Conservation (phyloP, 1,140 invertebrate genomes). For the Drosophila trapezifrons region DNA sequence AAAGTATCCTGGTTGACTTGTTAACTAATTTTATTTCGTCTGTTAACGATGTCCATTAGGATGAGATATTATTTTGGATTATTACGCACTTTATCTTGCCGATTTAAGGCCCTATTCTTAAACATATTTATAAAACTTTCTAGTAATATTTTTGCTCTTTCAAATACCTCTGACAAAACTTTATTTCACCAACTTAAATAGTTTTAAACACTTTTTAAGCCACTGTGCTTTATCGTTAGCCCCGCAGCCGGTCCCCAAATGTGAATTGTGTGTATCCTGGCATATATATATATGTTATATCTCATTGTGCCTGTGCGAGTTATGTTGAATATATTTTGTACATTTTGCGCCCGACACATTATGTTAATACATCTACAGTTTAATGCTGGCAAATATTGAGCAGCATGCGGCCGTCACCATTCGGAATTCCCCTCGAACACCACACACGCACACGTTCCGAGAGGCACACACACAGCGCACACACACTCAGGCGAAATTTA, state of each 20-base stretch:
- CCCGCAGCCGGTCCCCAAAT: constrained; percentile 11
- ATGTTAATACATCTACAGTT: constrained; percentile 76
- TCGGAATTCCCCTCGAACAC: constrained; percentile 21
- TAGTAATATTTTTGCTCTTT: accelerated
- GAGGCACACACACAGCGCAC: constrained; percentile 10
- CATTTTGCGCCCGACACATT: constrained; percentile 67
- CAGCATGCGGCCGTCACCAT: constrained; percentile 47
- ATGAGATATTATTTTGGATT: not conserved
- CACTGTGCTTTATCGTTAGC: constrained; percentile 48
- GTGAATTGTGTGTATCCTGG: constrained; percentile 30
- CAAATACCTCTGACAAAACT: not conserved
- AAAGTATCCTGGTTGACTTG: too few species aligned
- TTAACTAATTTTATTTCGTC: too few species aligned
- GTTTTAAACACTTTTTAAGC: constrained; percentile 3
- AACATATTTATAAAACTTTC: too few species aligned
- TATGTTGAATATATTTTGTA: constrained; percentile 21
- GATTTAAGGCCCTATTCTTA: too few species aligned
- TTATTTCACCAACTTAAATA: not conserved
- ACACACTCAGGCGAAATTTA: constrained; percentile 39
- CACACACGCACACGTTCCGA: constrained; percentile 17
- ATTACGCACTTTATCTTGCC: too few species aligned
- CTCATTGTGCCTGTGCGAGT: constrained; percentile 26
- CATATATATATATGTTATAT: constrained; percentile 14
- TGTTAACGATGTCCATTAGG: too few species aligned
- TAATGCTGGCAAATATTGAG: constrained; percentile 75